These are phyloP conservation scores for Barypeithes pellucidus DNA, from an alignment of 2,888 invertebrate genomes.

Conservation along the genomic window DNA sequence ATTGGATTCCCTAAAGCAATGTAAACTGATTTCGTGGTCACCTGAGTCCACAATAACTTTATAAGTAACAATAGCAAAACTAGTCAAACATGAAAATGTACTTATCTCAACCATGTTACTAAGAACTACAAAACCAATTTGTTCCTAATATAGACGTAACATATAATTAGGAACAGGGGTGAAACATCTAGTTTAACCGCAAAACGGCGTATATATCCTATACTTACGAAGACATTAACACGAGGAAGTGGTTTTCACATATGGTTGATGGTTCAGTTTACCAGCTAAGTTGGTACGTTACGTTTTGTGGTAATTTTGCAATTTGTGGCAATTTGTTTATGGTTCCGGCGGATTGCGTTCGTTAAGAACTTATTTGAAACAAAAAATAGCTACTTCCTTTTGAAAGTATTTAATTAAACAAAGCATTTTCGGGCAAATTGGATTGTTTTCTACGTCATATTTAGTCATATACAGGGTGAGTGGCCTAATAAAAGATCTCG, in stretches of 20 bases:
- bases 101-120: neutral
- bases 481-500: no score
- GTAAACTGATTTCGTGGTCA: no score
- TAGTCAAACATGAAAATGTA: neutral
- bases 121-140: neutral
- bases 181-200: constrained; percentile 42
- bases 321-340: constrained; percentile 27
- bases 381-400: neutral
- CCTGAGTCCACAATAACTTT: no score
- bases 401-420: no score
- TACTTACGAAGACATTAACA: constrained; percentile 54
- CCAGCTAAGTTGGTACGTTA: constrained; percentile 28
- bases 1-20: no score
- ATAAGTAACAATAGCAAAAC: neutral
- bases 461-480: no score
- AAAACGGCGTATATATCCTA: constrained; percentile 36
- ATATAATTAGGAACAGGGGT: constrained; percentile 44
- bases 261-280: constrained; percentile 45
- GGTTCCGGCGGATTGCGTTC: constrained; percentile 26
- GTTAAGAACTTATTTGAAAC: constrained; percentile 27
- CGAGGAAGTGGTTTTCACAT: constrained; percentile 54
- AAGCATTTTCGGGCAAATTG: no score
- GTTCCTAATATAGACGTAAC: constrained; percentile 42
- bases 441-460: no score
- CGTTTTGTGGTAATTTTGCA: constrained; percentile 35